These are phyloP conservation scores for Schizotus pectinicornis DNA, from an alignment of 2,888 invertebrate genomes.

Conservation along the genomic window DNA sequence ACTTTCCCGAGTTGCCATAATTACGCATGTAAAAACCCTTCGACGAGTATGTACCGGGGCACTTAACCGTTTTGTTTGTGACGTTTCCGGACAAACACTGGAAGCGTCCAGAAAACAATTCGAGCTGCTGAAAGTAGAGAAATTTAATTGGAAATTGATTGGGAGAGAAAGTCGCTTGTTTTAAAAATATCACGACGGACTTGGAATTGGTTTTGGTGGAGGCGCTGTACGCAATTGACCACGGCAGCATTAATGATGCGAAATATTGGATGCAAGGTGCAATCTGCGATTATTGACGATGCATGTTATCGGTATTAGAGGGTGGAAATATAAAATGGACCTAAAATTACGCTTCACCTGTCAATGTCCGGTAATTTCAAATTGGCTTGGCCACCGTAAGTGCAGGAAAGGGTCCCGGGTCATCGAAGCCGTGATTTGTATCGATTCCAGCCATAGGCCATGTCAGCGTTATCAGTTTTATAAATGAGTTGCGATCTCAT, in stretches of 20 bases:
- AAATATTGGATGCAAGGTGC: background rate
- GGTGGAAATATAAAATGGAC: constrained; percentile 20
- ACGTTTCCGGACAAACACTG: background rate
- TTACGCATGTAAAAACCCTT: background rate
- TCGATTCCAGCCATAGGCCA: constrained; percentile 33
- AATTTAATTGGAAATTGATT: background rate
- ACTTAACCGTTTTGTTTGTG: background rate
- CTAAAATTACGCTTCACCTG: constrained; percentile 29
- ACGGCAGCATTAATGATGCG: background rate
- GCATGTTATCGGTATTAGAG: constrained; percentile 24
- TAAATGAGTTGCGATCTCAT: constrained; percentile 38
- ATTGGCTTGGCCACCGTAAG: constrained; percentile 16
- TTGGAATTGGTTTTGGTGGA: background rate
- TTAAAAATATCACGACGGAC: background rate
- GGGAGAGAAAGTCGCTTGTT: background rate
- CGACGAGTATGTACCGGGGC: background rate
- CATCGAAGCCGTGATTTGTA: constrained; percentile 34
- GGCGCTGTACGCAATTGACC: no score
- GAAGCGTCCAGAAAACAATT: background rate
- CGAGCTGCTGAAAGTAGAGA: background rate
- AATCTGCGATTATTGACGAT: constrained; percentile 6
- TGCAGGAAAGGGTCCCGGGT: constrained; percentile 19
- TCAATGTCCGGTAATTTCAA: constrained; percentile 23
- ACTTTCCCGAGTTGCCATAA: constrained; percentile 1
- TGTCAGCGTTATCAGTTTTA: constrained; percentile 36